These are phyloP conservation scores for Pyrrhura leucotis DNA, from an alignment of 2,797 vertebrate species.

Conservation along the genomic window DNA sequence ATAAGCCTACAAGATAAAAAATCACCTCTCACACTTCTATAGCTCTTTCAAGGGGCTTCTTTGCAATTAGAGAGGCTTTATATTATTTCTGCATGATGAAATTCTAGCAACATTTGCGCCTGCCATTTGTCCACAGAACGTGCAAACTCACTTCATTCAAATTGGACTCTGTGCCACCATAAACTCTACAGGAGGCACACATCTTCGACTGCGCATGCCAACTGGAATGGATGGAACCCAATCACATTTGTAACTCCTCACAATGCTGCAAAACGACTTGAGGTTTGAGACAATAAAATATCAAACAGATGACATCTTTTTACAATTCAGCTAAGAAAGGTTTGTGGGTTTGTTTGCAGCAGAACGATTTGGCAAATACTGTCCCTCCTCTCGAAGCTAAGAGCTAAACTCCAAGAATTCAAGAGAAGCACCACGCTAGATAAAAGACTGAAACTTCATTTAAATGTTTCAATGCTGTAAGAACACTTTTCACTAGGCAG, in stretches of 20 bases:
- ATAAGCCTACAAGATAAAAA: neutral
- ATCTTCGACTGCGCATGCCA: neutral
- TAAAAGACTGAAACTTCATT: neutral
- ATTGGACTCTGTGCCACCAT: neutral
- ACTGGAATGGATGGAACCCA: neutral
- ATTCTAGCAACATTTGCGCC: neutral
- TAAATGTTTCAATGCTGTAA: neutral
- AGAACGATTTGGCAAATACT: neutral
- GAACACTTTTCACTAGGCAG: neutral
- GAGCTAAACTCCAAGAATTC: neutral
- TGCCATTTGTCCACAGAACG: neutral
- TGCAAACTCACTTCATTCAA: neutral
- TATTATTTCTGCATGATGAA: neutral
- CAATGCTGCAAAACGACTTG: neutral
- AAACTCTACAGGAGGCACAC: neutral
- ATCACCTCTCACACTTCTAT: neutral
- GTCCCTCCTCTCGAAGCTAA: neutral
- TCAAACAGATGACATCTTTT: neutral
- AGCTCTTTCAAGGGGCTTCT: neutral
- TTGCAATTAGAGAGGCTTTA: neutral
- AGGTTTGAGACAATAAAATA: neutral
- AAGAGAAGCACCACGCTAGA: neutral
- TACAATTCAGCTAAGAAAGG: neutral
- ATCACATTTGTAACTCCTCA: neutral
- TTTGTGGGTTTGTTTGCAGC: neutral